phyloP scores from a whole-genome alignment of 2,888 invertebrate species.

The Idaea aversata region DNA sequence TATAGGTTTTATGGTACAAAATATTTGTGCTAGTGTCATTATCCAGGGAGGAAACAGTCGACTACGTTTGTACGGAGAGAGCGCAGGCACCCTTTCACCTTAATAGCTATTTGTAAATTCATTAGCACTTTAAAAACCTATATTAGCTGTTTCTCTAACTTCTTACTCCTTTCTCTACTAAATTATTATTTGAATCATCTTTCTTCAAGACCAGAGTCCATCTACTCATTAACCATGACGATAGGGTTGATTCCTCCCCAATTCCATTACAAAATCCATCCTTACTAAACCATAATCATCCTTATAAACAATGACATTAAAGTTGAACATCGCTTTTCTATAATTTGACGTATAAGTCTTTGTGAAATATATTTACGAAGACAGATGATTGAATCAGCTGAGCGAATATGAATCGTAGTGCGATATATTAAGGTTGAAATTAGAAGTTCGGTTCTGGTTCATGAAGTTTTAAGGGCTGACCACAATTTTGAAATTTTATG shows the following conservation, averaged over 20 bases:
- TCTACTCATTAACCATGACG: background rate
- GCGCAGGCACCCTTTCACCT: too few species aligned
- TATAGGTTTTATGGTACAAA: too few species aligned
- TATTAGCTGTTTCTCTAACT: too few species aligned
- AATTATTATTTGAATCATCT: background rate
- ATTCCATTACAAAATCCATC: background rate
- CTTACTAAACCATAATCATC: background rate
- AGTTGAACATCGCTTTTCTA: background rate
- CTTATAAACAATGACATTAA: background rate
- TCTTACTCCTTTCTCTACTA: background rate
- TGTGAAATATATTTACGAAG: background rate
- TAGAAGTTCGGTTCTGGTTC: background rate
- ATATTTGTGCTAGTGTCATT: too few species aligned
- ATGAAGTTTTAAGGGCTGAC: background rate
- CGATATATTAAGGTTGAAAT: background rate
- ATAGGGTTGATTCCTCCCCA: slow-evolving; percentile 1
- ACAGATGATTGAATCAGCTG: background rate
- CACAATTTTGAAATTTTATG: background rate
- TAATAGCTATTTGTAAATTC: too few species aligned
- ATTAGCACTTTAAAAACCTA: too few species aligned
- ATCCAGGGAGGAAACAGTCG: too few species aligned
- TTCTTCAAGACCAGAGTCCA: background rate
- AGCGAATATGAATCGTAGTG: background rate
- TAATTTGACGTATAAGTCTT: background rate
- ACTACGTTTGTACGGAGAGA: too few species aligned